A percentile compares a stretch with the other conserved stretches of the same genome.
Conservation (phyloP, 2,797 vertebrate species). For the Sebastes hubbsi region DNA sequence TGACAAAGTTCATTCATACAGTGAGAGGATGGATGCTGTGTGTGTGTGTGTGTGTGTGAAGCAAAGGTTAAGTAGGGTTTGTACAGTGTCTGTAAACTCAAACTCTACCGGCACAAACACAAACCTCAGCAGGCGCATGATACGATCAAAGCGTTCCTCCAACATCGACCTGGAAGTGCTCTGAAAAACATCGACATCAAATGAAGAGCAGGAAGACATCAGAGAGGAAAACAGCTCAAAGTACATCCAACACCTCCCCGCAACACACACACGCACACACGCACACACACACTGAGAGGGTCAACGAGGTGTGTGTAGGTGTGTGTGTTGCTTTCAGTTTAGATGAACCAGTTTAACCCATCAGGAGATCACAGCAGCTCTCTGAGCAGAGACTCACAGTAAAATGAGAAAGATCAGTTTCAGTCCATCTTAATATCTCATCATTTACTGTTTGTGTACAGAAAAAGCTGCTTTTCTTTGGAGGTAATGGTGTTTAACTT, state of each 20-base stretch:
- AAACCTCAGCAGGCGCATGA: constrained; percentile 5
- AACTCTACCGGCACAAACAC: background rate
- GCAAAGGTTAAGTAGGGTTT: constrained; percentile 20
- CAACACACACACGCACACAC: constrained; percentile 3
- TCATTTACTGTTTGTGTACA: background rate
- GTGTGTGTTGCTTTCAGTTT: background rate
- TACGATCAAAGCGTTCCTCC: constrained; percentile 34
- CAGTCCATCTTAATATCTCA: background rate
- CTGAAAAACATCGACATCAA: constrained; percentile 27
- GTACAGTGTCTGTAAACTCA: constrained; percentile 1
- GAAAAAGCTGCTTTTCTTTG: background rate
- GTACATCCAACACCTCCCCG: background rate
- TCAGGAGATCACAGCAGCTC: background rate
- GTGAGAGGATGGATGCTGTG: background rate
- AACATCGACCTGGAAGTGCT: constrained; percentile 14
- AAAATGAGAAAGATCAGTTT: background rate
- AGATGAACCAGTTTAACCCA: background rate
- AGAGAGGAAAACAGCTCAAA: constrained; percentile 37
- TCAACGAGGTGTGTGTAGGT: background rate
- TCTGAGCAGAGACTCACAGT: background rate
- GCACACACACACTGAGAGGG: background rate
- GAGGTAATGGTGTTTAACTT: background rate
- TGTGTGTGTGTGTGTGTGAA: background rate
- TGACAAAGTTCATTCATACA: background rate
- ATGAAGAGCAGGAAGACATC: constrained; percentile 22